Evolutionary conservation across 2,113 vertebrate species (phyloP), one percentile per base, ranked within the genome.

Genomic region (Oreotrochilus melanogaster): DNA sequence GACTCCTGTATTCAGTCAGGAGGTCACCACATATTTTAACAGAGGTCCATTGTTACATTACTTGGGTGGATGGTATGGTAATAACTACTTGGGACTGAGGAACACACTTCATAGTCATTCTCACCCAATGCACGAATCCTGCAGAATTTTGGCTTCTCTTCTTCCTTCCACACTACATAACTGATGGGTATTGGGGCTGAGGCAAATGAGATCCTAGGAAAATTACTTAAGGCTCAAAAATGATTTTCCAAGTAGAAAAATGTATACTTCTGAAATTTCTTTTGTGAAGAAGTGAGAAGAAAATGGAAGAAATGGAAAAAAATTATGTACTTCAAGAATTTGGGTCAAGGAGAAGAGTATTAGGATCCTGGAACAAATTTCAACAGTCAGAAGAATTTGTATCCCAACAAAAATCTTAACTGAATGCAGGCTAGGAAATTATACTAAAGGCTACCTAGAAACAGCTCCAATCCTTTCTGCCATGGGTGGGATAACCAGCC

Each of bases 1-100:
- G 96, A 95, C 93, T 96, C 92, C 92, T 84, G 88, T 66, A 14
- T 74, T 80, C 92, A 92, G 89, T 82, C 93, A 94, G 74, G 80
- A 21, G 89, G 89, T 95, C 95, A 94, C 22, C 62, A 85, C 54
- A 42, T 79, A 53, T 78, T 93, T 53, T 83, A 97, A 96, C 93
- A 96, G 96, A 93, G 95, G 88, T 53, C 85, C 92, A 86, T 97
- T 97, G 95, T 97, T 93, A 19, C 7, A 11, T 73, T 16, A 2
- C 61, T 92, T 73, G 96, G 69, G 78, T 95, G 88, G 56, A 83
- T 86, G 93, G 88, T 57, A 67, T 94, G 89, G 82, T 71, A 88
- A 78, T 89, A 71, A 88, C 75, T 83, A 3, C 64, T 88, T 28
- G 66, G 85, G 92, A 30, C 71, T 73, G 93, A 95, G 81, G 74